phyloP scores from a whole-genome alignment of 1,140 invertebrate genomes.

The Artemia franciscana region DNA sequence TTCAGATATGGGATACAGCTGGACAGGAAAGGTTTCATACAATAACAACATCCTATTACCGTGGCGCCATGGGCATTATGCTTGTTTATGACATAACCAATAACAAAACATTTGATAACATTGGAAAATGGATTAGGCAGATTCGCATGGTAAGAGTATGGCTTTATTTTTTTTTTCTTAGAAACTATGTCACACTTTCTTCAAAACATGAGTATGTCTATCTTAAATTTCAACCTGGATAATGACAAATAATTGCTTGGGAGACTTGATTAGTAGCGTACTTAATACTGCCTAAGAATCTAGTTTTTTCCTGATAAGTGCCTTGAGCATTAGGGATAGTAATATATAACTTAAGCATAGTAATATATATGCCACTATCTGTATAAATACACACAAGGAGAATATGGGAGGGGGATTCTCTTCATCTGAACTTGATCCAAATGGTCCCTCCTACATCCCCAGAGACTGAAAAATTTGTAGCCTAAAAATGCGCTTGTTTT shows the following conservation, averaged over 20 bases:
- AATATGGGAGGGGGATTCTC: too few species aligned
- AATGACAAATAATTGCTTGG: background rate
- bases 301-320: too few species aligned
- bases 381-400: too few species aligned
- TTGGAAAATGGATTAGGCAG: slow-evolving; percentile 91
- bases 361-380: too few species aligned
- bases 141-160: slow-evolving; percentile 71
- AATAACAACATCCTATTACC: slow-evolving; percentile 90
- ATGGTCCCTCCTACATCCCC: too few species aligned
- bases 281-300: too few species aligned
- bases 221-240: background rate
- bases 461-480: too few species aligned
- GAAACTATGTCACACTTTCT: background rate
- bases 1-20: slow-evolving; percentile 94
- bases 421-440: too few species aligned
- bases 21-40: slow-evolving; percentile 89
- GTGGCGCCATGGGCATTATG: slow-evolving; percentile 97
- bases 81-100: slow-evolving; percentile 95
- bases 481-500: too few species aligned
- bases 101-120: slow-evolving; percentile 94
- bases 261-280: background rate
- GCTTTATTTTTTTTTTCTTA: background rate
- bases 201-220: background rate
- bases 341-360: too few species aligned
- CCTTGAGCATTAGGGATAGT: too few species aligned